phyloP scores from a whole-genome alignment of 2,888 invertebrate species.

The Xanthorhoe spadicearia region DNA sequence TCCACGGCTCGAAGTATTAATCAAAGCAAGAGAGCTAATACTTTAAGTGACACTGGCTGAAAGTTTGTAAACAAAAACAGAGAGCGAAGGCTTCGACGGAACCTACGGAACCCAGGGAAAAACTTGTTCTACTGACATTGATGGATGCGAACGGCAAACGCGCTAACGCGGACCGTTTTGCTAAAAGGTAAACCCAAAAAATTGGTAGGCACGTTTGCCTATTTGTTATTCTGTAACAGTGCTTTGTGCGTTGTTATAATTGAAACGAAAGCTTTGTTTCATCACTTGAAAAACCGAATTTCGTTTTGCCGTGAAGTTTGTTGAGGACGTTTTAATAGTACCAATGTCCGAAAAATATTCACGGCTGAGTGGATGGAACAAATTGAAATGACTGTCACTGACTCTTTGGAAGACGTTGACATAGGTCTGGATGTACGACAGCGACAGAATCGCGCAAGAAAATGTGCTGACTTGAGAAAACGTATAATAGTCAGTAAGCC shows the following conservation, averaged over 20 bases:
- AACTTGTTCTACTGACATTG: conserved; percentile 77
- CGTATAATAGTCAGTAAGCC: neutral
- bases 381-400: conserved; percentile 28
- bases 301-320: conserved; percentile 24
- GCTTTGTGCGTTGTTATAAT: conserved; percentile 50
- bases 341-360: conserved; percentile 23
- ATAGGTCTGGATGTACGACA: conserved; percentile 22
- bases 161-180: conserved; percentile 64
- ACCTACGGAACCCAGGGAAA: conserved; percentile 74
- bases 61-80: conserved; percentile 79
- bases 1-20: conserved; percentile 56
- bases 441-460: conserved; percentile 9
- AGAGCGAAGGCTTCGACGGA: conserved; percentile 66
- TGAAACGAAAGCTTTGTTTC: conserved; percentile 45
- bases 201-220: conserved; percentile 50
- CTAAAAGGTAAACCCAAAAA: conserved; percentile 57
- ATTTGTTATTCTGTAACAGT: conserved; percentile 51
- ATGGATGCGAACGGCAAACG: conserved; percentile 73
- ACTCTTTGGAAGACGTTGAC: conserved; percentile 26
- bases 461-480: conserved; percentile 4
- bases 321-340: conserved; percentile 15
- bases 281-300: conserved; percentile 41
- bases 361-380: conserved; percentile 19
- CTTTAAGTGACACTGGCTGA: conserved; percentile 71
- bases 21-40: conserved; percentile 65